Base-by-base conservation (phyloP, 1,140 invertebrate species). In the Carposina sasakii region DNA sequence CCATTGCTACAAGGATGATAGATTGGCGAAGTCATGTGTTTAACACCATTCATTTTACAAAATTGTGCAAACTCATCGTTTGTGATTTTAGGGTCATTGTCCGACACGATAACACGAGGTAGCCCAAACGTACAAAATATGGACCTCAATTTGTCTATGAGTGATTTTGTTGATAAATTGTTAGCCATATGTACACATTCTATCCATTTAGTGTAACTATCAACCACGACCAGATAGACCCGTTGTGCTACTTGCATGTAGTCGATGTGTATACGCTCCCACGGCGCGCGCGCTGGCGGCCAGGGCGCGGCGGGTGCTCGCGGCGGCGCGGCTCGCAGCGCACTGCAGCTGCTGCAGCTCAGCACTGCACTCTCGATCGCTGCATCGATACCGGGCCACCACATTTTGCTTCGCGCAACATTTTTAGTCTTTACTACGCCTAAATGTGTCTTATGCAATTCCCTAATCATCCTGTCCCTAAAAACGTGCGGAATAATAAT, bases 191-290 rank as follows among this genome's bases (percentile, higher is more conserved):
- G 16, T 15, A 56, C n/a, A n/a, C n/a, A 60, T 39, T 60, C 57
- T 5, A 56, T 10, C 57, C 57, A 60, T 33, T 60, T 60, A 34
- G 23, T 48, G 28, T 22, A 52, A 3, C 49, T 28, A 41, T 57
- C 57, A 12, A 60, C 17, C 10, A 63, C 47, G 0, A 57, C n/a
- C 13, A 63, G 34, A 46, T n/a, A 63, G 8, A 49, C 36, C 2
- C 17, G 20, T n/a, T 53, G 48, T 0, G 22, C 46, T 24, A 60
- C 21, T 3, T 26, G 8, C 47, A 60, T 48, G 15, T 60, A 60
- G 24, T 60, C 58, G 1, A 56, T 56, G 31, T 60, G 58, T 6
- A 60, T 31, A 22, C 59, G 52, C 1, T 44, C 16, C 48, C 48
- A 51, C 1, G 40, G 41, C 10, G 1, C 22, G 16, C 21, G 10